A percentile compares a stretch with the other conserved stretches of the same genome.
These are phyloP conservation scores for Myopa testacea DNA, from an alignment of 2,888 invertebrate species.

Conservation along the genomic window DNA sequence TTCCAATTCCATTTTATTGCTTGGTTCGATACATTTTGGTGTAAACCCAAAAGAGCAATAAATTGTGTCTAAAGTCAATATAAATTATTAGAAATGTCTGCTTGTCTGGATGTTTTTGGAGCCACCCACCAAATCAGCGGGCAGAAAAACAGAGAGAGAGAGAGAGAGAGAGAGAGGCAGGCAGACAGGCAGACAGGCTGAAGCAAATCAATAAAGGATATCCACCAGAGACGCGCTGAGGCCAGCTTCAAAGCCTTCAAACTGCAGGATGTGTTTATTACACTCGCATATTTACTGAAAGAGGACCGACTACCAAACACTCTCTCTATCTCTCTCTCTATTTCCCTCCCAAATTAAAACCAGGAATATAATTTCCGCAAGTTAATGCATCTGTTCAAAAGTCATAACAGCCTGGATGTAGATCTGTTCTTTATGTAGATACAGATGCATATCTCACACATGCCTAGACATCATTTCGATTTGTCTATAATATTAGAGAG, in stretches of 20 bases:
- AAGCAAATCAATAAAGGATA: slow-evolving; percentile 20
- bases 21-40: too few species aligned
- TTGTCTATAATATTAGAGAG: too few species aligned
- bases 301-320: too few species aligned
- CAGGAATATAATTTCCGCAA: slow-evolving; percentile 13
- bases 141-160: background rate
- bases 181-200: background rate
- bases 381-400: too few species aligned
- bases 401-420: too few species aligned
- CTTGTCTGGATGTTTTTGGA: background rate
- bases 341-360: background rate
- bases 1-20: too few species aligned
- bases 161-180: too few species aligned
- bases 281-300: background rate
- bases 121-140: background rate
- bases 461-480: too few species aligned
- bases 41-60: background rate
- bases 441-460: too few species aligned
- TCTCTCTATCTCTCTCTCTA: too few species aligned
- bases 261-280: slow-evolving; percentile 17
- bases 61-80: background rate
- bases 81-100: slow-evolving; percentile 6
- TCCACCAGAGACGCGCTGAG: background rate
- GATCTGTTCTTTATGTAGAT: too few species aligned
- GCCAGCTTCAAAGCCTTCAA: background rate